Evolutionary conservation across 2,113 vertebrate genomes (phyloP), one percentile per base, ranked within the genome.

Genomic region (Talpa occidentalis): DNA sequence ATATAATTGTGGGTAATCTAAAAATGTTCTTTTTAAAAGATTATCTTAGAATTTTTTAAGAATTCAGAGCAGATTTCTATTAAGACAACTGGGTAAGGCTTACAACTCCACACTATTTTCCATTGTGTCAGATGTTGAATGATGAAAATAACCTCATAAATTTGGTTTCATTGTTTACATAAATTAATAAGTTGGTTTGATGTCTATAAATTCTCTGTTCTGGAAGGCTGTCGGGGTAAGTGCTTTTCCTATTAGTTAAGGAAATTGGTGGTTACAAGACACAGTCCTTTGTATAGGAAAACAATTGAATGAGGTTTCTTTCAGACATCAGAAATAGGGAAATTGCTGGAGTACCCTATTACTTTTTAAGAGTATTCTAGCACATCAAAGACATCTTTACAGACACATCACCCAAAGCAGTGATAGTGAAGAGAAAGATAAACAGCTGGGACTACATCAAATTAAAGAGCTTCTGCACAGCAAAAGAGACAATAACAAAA

Each of bases 141-240:
- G 37, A 82, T 88, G 22, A 32, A 90, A 73, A 66, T 59, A 60
- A 83, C 54, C 62, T 74, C 22, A 30, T 49, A 86, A 94, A 88
- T 96, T 73, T 26, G 60, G 24, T 62, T 79, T 83, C 22, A 37
- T 79, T 88, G 49, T 88, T 95, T 79, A 88, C 1, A 69, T 30
- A 67, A 72, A 88, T 88, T 54, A 84, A 84, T 62, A 91, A 69
- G 11, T n/a, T 83, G 70, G 4, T 69, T n/a, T 85, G 28, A 35
- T 26, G 35, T 37, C 9, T n/a, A 40, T 80, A 77, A 95, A 94
- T 72, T 62, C 24, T 87, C 21, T 56, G 35, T 56, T 77, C 76
- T 74, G 8, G 17, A 85, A 79, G 22, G 24, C 73, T 89, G 22
- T 76, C n/a, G 85, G 81, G 24, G 16, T 88, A 69, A 47, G 10